Evolutionary conservation across 2,888 invertebrate genomes (phyloP), one percentile per base, ranked within the genome.

Genomic region (Cryptophagus acutangulus): DNA sequence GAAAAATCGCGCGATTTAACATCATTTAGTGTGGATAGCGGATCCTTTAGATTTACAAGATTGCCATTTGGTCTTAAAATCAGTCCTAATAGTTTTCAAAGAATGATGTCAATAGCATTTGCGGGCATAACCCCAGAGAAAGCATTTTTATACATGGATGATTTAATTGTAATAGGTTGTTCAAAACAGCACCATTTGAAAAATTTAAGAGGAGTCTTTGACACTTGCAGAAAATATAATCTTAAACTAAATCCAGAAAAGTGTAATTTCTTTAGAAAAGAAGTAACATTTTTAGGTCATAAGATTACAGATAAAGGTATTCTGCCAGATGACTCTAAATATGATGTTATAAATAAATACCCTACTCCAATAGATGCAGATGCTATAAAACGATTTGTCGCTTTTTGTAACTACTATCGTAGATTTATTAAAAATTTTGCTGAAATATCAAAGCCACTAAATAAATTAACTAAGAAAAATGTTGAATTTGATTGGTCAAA

Each of bases 101-200:
- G 55, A 30, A 54, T 58, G 52, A 56, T 59, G 58, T 30, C 46
- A 2, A 24, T 50, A 2, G 51, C 55, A 9, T 54, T 58, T 41
- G 41, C 54, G 6, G 51, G 51, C 2, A 5, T 48, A 13, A 30
- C 33, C 5, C 51, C 48, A 2, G 43, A 43, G 38, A 41, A 45
- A 45, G 40, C 41, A 31, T 53, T 56, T 38, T 39, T 56, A 17
- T 54, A 54, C 34, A 49, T 57, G 34, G 57, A 57, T 37, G 52
- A 57, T 34, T 35, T 56, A 9, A 51, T 55, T 16, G 51, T 51
- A 4, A 44, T 50, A 6, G 51, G 52, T 5, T 50, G 44, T 34
- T 42, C 48, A 12, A 40, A 46, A 20, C 25, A 26, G 2, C 40
- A 41, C 28, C 39, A 44, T 31, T 18, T 41, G 17, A 26, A 33